Evolutionary conservation across 2,113 vertebrate species (phyloP).

Genomic region (Danionella cerebrum): DNA sequence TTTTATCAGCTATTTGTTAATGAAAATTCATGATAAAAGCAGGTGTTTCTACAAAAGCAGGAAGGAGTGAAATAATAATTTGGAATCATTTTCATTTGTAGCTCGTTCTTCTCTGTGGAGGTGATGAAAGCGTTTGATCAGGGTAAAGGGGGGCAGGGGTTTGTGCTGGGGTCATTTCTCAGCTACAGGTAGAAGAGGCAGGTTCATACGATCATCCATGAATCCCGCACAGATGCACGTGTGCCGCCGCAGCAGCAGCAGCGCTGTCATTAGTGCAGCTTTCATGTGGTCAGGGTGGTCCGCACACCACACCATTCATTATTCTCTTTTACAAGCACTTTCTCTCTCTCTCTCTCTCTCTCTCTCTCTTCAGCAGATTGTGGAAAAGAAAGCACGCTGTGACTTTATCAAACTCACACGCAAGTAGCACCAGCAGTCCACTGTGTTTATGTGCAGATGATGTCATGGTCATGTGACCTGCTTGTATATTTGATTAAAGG

Average conservation of each 20-base stretch:
- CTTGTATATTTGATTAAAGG: constrained; percentile 11
- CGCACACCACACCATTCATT: constrained; percentile 56
- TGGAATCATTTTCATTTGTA: too few species aligned
- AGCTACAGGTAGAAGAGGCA: too few species aligned
- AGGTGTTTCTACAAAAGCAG: too few species aligned
- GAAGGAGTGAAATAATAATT: too few species aligned
- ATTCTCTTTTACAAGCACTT: constrained; percentile 63
- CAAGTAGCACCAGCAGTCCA: constrained; percentile 34
- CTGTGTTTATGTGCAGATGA: constrained; percentile 45
- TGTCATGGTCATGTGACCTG: constrained; percentile 17
- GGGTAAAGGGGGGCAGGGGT: too few species aligned
- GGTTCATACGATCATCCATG: too few species aligned
- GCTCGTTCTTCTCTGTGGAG: too few species aligned
- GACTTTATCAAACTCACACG: too few species aligned
- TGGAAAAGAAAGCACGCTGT: constrained; percentile 13
- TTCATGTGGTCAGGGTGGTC: constrained; percentile 68
- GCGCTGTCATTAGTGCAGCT: constrained; percentile 60
- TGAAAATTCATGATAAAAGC: too few species aligned
- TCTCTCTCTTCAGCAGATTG: constrained; percentile 15
- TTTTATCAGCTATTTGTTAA: too few species aligned
- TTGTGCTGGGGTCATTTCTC: too few species aligned
- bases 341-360: constrained; percentile 42
- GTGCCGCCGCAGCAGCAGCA: constrained; percentile 44
- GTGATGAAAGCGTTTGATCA: too few species aligned
- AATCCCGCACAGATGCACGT: constrained; percentile 6